Base-by-base conservation (phyloP, 2,888 invertebrate species). In the Hyalella azteca region DNA sequence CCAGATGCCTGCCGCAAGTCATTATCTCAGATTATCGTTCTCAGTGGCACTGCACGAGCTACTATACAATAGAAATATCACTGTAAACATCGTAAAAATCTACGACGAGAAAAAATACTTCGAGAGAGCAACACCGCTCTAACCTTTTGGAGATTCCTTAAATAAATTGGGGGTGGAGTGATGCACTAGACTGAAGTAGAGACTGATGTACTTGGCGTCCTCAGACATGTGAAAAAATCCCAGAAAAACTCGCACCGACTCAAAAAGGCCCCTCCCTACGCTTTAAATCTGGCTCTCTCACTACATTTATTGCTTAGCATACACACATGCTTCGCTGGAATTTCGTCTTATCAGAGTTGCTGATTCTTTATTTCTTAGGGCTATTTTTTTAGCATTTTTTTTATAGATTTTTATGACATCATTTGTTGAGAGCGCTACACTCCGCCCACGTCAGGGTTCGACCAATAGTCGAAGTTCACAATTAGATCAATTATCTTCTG, bases 161-260 rank as follows among this genome's bases (percentile, higher is more conserved):
- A 75, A 88, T 87, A 91, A 91, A 88, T 91, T 91, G 87, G 91
- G 90, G 86, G 91, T 91, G 85, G 91, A 91, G 86, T 91, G 90
- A 75, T 91, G 91, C 89, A 91, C 91, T 88, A 91, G 91, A 86
- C 91, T 91, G 89, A 91, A 91, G 89, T 91, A 91, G 86, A 92
- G 89, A 89, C 91, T 92, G 88, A 92, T 91, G 89, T 91, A 91
- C 88, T 91, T 91, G 87, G 91, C 91, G 83, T 83, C 83, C 81
- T 81, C 81, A 83, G 83, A 83, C 83, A 83, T 83, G 83, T 83
- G 83, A 83, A 83, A 83, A 83, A 83, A 83, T 83, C 79, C 80
- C 80, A 83, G 83, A 83, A 83, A 83, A 83, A 83, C 81, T 83
- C 83, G 81, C 83, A 83, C 83, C 80, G 81, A 81, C 81, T 81